These are phyloP conservation scores for Phalera bucephala DNA, from an alignment of 2,888 invertebrate genomes.

Conservation along the genomic window DNA sequence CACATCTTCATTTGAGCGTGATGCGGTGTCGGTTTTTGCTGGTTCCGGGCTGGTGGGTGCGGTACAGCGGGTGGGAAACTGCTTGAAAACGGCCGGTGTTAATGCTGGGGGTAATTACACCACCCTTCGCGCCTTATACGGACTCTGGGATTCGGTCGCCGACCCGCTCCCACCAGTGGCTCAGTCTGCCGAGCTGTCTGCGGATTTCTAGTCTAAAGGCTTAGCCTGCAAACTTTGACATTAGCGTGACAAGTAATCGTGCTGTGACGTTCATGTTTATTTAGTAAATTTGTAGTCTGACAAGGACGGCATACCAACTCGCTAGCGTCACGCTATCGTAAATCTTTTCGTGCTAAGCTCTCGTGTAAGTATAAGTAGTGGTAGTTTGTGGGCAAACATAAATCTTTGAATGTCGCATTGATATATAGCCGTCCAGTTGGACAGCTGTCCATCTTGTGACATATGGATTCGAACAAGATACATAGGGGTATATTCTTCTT, in stretches of 20 bases:
- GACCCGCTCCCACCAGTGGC: background rate
- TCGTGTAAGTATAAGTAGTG: too few species aligned
- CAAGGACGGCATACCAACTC: too few species aligned
- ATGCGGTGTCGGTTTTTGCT: conserved; percentile 62
- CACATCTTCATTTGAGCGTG: conserved; percentile 81
- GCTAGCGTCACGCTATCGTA: too few species aligned
- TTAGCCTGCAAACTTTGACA: too few species aligned
- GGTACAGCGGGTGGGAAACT: conserved; percentile 57
- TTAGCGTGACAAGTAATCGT: too few species aligned
- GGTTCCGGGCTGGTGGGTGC: conserved; percentile 56
- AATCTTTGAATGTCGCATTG: background rate
- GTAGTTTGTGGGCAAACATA: background rate
- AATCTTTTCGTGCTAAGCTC: too few species aligned
- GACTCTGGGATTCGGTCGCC: conserved; percentile 17
- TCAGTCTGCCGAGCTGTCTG: background rate
- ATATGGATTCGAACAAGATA: too few species aligned
- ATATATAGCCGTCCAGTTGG: background rate
- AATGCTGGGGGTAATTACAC: conserved; percentile 30
- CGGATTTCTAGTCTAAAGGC: background rate
- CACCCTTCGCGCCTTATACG: conserved; percentile 37
- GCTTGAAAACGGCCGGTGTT: conserved; percentile 45
- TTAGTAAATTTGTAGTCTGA: too few species aligned
- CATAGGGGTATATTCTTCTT: too few species aligned
- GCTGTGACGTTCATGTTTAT: too few species aligned
- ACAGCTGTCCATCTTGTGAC: too few species aligned